Percentiles rank a stretch among this genome's conserved stretches.
These are phyloP conservation scores for Hirtodrosophila cameraria DNA, from an alignment of 2,888 invertebrate genomes.

Conservation along the genomic window DNA sequence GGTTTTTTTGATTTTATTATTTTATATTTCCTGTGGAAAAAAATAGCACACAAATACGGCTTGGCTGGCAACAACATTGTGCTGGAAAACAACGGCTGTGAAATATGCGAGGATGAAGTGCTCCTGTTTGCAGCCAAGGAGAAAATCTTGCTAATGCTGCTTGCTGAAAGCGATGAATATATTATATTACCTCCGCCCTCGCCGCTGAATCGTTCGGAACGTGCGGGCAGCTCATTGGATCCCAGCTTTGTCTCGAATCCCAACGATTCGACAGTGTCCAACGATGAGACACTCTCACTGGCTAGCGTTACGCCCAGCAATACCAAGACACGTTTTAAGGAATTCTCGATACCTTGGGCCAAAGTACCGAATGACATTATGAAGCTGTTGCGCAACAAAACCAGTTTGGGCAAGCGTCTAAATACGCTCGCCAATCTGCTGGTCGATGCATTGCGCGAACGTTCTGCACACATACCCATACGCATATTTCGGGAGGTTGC, in stretches of 20 bases:
- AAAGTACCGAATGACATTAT: constrained; percentile 74
- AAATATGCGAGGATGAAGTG: constrained; percentile 72
- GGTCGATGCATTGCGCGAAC: constrained; percentile 66
- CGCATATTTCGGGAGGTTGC: constrained; percentile 72
- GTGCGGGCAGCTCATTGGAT: constrained; percentile 72
- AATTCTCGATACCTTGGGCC: constrained; percentile 68
- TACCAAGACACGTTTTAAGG: constrained; percentile 65
- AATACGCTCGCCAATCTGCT: constrained; percentile 68
- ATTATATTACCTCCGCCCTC: constrained; percentile 73
- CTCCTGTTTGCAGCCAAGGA: constrained; percentile 72
- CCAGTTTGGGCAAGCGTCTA: constrained; percentile 61
- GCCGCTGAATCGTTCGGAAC: constrained; percentile 69
- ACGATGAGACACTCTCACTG: constrained; percentile 66
- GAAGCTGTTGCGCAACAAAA: constrained; percentile 62
- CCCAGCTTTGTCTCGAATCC: constrained; percentile 75
- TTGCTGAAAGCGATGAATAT: constrained; percentile 66
- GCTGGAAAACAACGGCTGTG: constrained; percentile 70
- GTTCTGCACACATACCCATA: constrained; percentile 61
- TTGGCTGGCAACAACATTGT: constrained; percentile 61
- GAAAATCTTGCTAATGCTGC: constrained; percentile 64
- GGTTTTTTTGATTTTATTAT: background rate
- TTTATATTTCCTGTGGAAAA: too few relatives aligned
- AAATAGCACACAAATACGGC: constrained; percentile 67
- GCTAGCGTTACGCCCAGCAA: constrained; percentile 70
- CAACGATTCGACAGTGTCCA: constrained; percentile 69